phyloP scores from a whole-genome alignment of 2,888 invertebrate genomes.

The Drosophila neotestacea region DNA sequence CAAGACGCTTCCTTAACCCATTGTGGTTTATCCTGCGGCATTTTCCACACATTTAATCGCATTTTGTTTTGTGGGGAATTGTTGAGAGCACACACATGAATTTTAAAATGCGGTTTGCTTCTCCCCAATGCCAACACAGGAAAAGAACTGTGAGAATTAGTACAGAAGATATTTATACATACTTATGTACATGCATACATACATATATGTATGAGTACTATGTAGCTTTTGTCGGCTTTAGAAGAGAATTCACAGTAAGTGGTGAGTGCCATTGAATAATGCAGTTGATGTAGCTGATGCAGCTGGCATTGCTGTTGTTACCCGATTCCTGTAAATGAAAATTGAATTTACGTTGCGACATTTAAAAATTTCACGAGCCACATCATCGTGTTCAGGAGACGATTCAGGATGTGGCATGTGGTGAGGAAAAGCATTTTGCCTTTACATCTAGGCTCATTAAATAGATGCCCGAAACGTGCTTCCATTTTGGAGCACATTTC shows the following conservation, averaged over 20 bases:
- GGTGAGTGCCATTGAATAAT: constrained; percentile 76
- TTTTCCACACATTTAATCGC: constrained; percentile 84
- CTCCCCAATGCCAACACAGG: constrained; percentile 13
- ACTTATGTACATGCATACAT: not conserved
- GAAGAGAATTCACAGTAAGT: constrained; percentile 5
- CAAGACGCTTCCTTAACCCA: constrained; percentile 70
- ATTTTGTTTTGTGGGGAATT: constrained; percentile 72
- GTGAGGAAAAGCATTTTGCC: constrained; percentile 35
- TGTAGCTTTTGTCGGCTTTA: constrained; percentile 26
- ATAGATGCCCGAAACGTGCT: constrained; percentile 78
- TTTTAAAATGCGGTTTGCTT: constrained; percentile 77
- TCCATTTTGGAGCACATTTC: constrained; percentile 81
- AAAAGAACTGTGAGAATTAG: constrained; percentile 8
- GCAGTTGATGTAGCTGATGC: constrained; percentile 48
- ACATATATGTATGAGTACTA: not conserved
- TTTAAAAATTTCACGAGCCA: constrained; percentile 65
- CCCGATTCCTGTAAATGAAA: constrained; percentile 52
- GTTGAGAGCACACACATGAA: constrained; percentile 69
- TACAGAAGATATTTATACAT: constrained; percentile 1
- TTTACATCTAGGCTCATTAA: constrained; percentile 72
- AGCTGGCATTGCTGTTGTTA: constrained; percentile 21
- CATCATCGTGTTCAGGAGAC: constrained; percentile 15
- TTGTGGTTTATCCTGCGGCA: constrained; percentile 77
- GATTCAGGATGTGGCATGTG: constrained; percentile 10
- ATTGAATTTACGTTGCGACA: constrained; percentile 77